Evolutionary conservation across 2,113 vertebrate genomes (phyloP), one percentile per base, ranked within the genome.

Genomic region (Alaudala cheleensis): DNA sequence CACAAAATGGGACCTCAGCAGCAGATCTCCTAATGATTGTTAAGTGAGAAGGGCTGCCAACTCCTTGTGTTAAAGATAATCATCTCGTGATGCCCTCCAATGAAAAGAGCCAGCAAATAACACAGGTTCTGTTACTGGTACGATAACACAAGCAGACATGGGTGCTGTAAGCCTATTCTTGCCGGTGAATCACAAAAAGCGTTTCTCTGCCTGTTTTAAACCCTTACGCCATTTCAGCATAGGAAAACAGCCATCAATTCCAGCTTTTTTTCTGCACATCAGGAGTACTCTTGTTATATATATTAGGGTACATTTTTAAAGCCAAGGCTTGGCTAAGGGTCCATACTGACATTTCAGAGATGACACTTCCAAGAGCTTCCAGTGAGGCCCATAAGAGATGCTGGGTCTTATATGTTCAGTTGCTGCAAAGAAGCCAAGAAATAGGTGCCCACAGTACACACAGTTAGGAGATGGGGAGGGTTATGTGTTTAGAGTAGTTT

Each of bases 1-100:
- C 74, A 19, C 85, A 61, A 92, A 95, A 90, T 83, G 47, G 72
- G 82, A 83, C 67, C 83, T 71, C 51, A 84, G 83, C 69, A 95
- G 92, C 83, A 96, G 72, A 93, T 50, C 49, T 73, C 66, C 62
- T 96, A 94, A 94, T 34, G 60, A 94, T 62, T 69, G 90, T 92
- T 79, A 93, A 92, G 60, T 44, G 65, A 79, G 57, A 91, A 85
- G 93, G 66, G 53, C 90, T 94, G 81, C 74, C 93, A 94, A 4
- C 56, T 91, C 84, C 53, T 95, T 86, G 17, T 58, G 78, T 84
- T 49, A 90, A 82, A 72, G 24, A 56, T n/a, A 67, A 93, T 76
- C 65, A 82, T 53, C 37, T 42, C 40, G 57, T 45, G 54, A 62
- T 86, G 74, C 15, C 58, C 61, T 91, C 53, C 73, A 44, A 15